Evolutionary conservation across 2,797 vertebrate genomes (phyloP).

Genomic region (Xiphorhynchus erythropygius): DNA sequence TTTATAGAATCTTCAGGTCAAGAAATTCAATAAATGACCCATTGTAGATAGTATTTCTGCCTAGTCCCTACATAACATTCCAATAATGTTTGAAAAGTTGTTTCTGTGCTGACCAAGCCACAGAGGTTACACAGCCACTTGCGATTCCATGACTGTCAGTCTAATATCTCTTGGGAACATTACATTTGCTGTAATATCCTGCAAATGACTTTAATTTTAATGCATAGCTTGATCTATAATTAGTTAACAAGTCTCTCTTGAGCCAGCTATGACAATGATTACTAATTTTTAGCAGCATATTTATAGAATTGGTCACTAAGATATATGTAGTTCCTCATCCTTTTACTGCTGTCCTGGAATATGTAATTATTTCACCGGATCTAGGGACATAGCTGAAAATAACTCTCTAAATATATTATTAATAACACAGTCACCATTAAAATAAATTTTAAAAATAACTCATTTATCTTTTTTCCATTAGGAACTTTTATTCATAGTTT

Average conservation of each 20-base stretch:
- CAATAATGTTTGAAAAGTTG: neutral
- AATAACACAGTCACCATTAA: neutral
- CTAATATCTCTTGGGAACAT: neutral
- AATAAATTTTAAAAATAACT: neutral
- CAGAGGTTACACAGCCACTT: neutral
- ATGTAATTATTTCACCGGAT: conserved; percentile 19
- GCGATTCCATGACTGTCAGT: neutral
- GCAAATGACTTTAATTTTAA: conserved; percentile 48
- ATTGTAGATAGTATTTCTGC: neutral
- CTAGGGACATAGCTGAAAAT: neutral
- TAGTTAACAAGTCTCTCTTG: conserved; percentile 30
- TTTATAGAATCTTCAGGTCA: neutral
- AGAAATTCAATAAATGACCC: neutral
- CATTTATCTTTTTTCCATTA: neutral
- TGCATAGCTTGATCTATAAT: conserved; percentile 29
- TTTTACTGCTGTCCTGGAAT: conserved; percentile 3
- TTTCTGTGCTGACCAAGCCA: neutral
- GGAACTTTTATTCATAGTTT: neutral
- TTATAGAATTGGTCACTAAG: conserved; percentile 53
- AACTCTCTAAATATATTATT: conserved; percentile 22
- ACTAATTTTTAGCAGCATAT: conserved; percentile 36
- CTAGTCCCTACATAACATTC: neutral
- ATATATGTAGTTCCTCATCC: conserved; percentile 3
- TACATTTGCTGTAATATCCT: neutral
- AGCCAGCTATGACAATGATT: conserved; percentile 13